A percentile compares a stretch with the other conserved stretches of the same genome.
Evolutionary conservation across 35 echinoderm and acorn worm species (phyloP).

Genomic region (Ptychodera flava): DNA sequence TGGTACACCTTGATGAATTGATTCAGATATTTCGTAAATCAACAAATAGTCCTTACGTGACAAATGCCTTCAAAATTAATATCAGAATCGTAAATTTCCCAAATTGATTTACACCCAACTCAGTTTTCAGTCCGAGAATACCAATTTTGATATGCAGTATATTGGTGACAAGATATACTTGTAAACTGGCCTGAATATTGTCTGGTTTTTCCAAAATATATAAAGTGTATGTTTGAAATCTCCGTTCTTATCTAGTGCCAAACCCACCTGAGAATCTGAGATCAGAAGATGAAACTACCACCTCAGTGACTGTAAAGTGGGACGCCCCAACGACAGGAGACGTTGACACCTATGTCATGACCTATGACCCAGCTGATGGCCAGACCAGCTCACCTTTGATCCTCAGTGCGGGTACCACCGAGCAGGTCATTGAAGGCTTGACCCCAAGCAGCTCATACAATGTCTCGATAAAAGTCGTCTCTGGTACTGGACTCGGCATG

Average conservation of each 20-base stretch:
- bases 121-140: no score
- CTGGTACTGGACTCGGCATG: background rate
- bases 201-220: no score
- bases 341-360: constrained; percentile 22
- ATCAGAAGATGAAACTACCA: background rate
- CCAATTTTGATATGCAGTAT: no score
- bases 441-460: background rate
- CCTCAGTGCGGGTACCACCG: background rate
- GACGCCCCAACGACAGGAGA: background rate
- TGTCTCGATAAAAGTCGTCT: background rate
- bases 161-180: no score
- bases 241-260: background rate
- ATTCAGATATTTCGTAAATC: no score
- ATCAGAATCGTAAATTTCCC: no score
- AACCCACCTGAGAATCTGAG: background rate
- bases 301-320: constrained; percentile 24
- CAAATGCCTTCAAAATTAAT: no score
- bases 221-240: no score
- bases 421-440: background rate
- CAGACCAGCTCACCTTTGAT: background rate
- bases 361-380: background rate
- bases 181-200: no score
- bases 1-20: no score
- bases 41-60: no score
- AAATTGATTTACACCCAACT: no score